These are phyloP conservation scores for Oasisia sp. DNA, from an alignment of 2,888 invertebrate species.

Conservation along the genomic window DNA sequence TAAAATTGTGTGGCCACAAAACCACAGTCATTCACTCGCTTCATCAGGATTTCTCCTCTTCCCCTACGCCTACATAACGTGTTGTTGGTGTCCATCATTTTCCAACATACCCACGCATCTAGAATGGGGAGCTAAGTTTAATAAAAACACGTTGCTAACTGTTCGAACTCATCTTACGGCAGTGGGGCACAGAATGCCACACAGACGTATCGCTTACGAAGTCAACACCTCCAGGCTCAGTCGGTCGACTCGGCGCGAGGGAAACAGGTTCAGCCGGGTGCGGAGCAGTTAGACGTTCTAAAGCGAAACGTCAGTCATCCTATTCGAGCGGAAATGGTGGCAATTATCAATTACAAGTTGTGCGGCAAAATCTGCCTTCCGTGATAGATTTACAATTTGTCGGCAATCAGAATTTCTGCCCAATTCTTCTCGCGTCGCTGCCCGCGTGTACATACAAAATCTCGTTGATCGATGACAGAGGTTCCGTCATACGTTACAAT, in stretches of 20 bases:
- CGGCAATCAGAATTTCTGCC: not conserved
- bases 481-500: not conserved
- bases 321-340: conserved; percentile 12
- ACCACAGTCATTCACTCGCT: too few species aligned
- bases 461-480: not conserved
- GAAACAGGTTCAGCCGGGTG: not conserved
- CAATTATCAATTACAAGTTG: conserved; percentile 17
- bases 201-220: not conserved
- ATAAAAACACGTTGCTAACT: not conserved
- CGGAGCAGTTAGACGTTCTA: not conserved
- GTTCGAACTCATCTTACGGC: not conserved
- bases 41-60: too few species aligned
- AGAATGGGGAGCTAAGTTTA: not conserved
- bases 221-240: not conserved
- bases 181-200: not conserved
- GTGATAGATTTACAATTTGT: conserved; percentile 10
- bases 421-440: not conserved
- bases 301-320: conserved; percentile 3
- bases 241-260: not conserved
- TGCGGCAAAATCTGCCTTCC: not conserved
- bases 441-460: not conserved
- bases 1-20: too few species aligned
- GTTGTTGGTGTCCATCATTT: not conserved
- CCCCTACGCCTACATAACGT: not conserved
- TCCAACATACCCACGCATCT: not conserved